Conservation (phyloP, 1,140 invertebrate genomes). For the Choristoneura fumiferana region DNA sequence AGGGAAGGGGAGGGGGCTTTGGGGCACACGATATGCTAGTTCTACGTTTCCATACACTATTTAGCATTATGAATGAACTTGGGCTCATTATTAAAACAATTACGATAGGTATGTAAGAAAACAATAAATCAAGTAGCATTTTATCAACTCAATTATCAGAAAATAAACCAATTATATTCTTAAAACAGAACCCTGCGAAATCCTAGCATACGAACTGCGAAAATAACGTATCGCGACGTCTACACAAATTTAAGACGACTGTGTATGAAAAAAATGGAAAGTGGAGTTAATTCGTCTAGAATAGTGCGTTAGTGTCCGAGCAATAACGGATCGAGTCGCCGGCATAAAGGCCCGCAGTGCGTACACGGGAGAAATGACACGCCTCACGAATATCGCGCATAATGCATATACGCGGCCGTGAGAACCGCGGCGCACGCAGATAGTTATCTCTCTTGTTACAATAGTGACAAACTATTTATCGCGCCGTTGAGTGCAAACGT, state of each 20-base stretch:
- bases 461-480: conserved; percentile 52
- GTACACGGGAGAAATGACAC: conserved; percentile 42
- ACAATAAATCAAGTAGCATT: too few relatives aligned
- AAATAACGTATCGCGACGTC: conserved; percentile 24
- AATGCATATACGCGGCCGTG: conserved; percentile 41
- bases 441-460: conserved; percentile 46
- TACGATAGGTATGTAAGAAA: too few relatives aligned
- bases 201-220: too few relatives aligned
- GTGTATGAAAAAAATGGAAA: conserved; percentile 75
- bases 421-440: conserved; percentile 43
- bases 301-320: conserved; percentile 54
- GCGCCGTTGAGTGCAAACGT: conserved; percentile 39
- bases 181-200: too few relatives aligned
- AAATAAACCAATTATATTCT: too few relatives aligned
- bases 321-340: conserved; percentile 50
- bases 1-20: too few relatives aligned
- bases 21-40: too few relatives aligned
- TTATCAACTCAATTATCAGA: too few relatives aligned
- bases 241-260: conserved; percentile 51
- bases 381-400: conserved; percentile 22
- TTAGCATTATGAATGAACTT: too few relatives aligned
- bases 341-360: conserved; percentile 33
- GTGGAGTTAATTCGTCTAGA: conserved; percentile 69
- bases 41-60: too few relatives aligned
- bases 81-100: too few relatives aligned